Percentiles rank a stretch among this genome's conserved stretches.
Conservation (phyloP, 2,113 vertebrate genomes). For the Strix aluco region DNA sequence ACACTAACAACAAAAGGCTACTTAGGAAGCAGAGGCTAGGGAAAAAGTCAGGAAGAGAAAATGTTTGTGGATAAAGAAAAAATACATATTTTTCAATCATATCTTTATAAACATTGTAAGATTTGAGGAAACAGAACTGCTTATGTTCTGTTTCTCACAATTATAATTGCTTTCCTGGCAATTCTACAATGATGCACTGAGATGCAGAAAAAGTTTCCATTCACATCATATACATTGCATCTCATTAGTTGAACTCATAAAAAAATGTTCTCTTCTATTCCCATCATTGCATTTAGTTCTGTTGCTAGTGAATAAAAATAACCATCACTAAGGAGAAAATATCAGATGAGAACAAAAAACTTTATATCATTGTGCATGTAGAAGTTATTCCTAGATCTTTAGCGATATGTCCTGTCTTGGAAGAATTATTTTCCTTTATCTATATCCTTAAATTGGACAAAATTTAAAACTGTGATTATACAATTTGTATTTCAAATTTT, state of each 20-base stretch:
- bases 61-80: not conserved
- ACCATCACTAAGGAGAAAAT: not conserved
- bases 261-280: not conserved
- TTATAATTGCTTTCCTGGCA: not conserved
- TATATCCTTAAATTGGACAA: not conserved
- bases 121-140: not conserved
- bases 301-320: not conserved
- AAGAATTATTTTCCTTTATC: not conserved
- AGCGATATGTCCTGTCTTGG: not conserved
- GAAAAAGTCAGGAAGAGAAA: not conserved
- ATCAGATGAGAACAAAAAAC: not conserved
- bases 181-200: not conserved
- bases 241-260: not conserved
- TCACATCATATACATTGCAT: not conserved
- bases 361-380: not conserved
- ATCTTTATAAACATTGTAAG: not conserved
- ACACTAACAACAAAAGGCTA: not conserved
- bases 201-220: not conserved
- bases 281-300: not conserved
- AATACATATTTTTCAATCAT: not conserved
- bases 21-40: not conserved
- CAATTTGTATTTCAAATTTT: not conserved
- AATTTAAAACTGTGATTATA: not conserved
- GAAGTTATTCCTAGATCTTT: not conserved
- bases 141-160: not conserved